Conservation (phyloP, 1,140 invertebrate genomes). For the Cardiocondyla obscurior region DNA sequence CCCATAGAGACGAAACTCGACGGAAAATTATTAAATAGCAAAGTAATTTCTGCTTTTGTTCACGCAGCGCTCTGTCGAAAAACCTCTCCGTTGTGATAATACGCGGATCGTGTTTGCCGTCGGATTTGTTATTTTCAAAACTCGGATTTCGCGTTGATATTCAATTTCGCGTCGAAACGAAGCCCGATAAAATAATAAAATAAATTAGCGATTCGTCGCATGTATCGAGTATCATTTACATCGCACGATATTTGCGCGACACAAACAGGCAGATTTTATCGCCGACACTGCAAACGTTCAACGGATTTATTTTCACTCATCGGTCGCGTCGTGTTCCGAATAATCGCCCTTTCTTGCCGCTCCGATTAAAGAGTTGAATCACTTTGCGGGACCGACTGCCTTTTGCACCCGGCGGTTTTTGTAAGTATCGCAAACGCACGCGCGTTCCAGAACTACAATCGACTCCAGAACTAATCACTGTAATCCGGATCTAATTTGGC, state of each 20-base stretch:
- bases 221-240: background rate
- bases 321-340: background rate
- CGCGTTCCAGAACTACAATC: background rate
- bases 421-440: background rate
- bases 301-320: constrained; percentile 29
- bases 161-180: constrained; percentile 5
- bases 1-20: background rate
- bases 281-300: background rate
- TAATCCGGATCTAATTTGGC: constrained; percentile 32
- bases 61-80: background rate
- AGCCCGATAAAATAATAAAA: constrained; percentile 41
- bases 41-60: background rate
- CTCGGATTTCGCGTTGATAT: background rate
- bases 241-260: background rate
- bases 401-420: background rate
- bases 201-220: background rate
- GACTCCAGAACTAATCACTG: constrained; percentile 32
- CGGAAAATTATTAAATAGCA: constrained; percentile 3
- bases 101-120: background rate
- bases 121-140: background rate
- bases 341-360: background rate
- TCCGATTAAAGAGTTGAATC: constrained; percentile 20
- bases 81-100: background rate
- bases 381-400: background rate
- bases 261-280: background rate